A percentile compares a stretch with the other conserved stretches of the same genome.
Evolutionary conservation across 2,797 vertebrate species (phyloP).

Genomic region (Gallinago solitaria): DNA sequence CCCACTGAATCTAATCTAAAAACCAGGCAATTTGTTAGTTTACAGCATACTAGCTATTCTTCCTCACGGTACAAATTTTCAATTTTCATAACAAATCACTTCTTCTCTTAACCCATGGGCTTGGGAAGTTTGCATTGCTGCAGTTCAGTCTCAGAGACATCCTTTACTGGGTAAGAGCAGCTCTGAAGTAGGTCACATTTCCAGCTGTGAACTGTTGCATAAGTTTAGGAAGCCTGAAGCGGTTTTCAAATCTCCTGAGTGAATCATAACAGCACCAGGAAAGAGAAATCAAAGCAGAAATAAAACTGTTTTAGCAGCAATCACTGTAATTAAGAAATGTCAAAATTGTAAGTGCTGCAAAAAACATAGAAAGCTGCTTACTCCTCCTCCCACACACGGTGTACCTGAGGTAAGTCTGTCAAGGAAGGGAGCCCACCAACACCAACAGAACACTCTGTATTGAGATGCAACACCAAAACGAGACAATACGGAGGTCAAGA

Average conservation of each 20-base stretch:
- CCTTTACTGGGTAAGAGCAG: background rate
- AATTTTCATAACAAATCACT: background rate
- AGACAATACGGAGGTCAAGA: background rate
- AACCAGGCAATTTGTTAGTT: background rate
- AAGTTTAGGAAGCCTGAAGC: slow-evolving; percentile 16
- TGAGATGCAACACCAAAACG: accelerated
- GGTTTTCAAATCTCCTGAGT: background rate
- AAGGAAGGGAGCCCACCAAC: background rate
- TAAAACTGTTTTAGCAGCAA: background rate
- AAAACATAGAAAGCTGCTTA: background rate
- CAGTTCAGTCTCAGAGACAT: background rate
- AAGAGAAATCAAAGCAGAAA: background rate
- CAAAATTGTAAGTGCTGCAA: background rate
- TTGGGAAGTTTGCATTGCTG: background rate
- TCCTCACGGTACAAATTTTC: background rate
- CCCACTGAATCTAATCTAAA: background rate
- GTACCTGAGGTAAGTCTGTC: background rate
- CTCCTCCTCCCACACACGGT: accelerated
- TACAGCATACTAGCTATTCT: background rate
- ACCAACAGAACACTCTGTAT: background rate
- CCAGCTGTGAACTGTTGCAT: background rate
- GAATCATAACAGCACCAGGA: slow-evolving; percentile 26
- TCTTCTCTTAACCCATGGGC: background rate
- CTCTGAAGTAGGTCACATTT: slow-evolving; percentile 18
- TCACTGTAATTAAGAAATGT: background rate